Base-by-base conservation (phyloP, 2,113 vertebrate genomes). In the Amblyornis subalaris region DNA sequence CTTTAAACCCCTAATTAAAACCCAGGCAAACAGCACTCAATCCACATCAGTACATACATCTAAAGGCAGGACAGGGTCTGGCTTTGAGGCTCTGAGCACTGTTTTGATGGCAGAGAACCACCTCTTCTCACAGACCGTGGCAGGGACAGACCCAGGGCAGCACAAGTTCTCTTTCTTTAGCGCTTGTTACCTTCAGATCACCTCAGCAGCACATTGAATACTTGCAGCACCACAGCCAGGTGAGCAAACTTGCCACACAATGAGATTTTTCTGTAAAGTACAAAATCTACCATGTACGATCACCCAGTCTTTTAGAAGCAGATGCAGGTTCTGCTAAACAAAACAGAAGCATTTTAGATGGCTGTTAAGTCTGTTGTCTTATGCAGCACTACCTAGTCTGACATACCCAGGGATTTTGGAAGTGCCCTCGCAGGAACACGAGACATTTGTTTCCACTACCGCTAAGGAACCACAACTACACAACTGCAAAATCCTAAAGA, bases 401-500 rank as follows among this genome's bases (percentile, higher is more conserved):
- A 54, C 55, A n/a, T 8, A 77, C 6, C 9, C 51, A 79, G 69
- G 85, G 72, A 89, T 91, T 95, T 89, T 93, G 76, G 75, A 91
- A 89, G 29, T 88, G 60, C 51, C 81, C 10, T 13, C 44, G 16
- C 4, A 77, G 61, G 74, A 93, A 86, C n/a, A 81, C 9, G 33
- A 86, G 77, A 64, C 26, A 25, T 88, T 88, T 79, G 31, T 69
- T 91, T 66, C 65, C 67, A 58, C 95, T 91, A 67, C 85, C 93
- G 93, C 75, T 88, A 42, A 95, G 96, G 73, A 74, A 93, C 73
- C 61, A 73, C 35, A 84, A 73, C 10, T 85, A 64, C 93, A 50
- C 26, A 78, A 85, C 1, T 87, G 53, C 94, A 73, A 96, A 96
- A 96, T 84, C 89, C 89, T 77, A 7, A n/a, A 60, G 95, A 97